Evolutionary conservation across 2,888 invertebrate genomes (phyloP).

Genomic region (Spatulosminthurus flaviceps): DNA sequence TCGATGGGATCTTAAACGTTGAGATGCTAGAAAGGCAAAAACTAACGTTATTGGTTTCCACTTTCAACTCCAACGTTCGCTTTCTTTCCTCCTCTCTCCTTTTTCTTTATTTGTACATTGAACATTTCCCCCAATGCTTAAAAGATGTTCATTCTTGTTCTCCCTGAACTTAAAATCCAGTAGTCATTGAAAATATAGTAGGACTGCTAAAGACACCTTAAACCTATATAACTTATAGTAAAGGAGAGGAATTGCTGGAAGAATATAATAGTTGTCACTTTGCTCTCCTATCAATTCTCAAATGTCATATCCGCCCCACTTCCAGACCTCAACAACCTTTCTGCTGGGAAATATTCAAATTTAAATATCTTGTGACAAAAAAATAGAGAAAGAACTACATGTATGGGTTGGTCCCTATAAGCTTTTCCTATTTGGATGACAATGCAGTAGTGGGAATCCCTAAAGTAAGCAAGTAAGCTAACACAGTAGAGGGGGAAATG

Average conservation of each 20-base stretch:
- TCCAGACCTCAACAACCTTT: background rate
- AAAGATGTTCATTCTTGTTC: constrained; percentile 20
- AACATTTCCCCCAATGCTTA: background rate
- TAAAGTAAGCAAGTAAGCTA: too few species aligned
- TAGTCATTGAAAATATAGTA: background rate
- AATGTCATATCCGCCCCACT: constrained; percentile 23
- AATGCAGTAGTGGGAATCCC: too few species aligned
- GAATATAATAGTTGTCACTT: background rate
- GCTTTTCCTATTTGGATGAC: too few species aligned
- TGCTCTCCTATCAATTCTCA: constrained; percentile 19
- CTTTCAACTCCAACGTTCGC: constrained; percentile 22
- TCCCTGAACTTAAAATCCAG: constrained; percentile 11
- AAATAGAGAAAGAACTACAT: too few species aligned
- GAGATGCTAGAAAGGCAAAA: constrained; percentile 13
- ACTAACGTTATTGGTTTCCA: constrained; percentile 26
- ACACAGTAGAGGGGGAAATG: too few species aligned
- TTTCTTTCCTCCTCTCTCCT: too few species aligned
- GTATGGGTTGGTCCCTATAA: too few species aligned
- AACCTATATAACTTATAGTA: too few species aligned
- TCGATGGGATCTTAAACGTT: constrained; percentile 39
- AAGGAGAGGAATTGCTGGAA: too few species aligned
- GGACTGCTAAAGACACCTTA: constrained; percentile 1
- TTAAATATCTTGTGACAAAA: background rate
- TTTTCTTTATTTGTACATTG: too few species aligned
- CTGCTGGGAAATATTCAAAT: background rate